Evolutionary conservation across 2,888 invertebrate genomes (phyloP).

Genomic region (Leptinotarsa haldemani): DNA sequence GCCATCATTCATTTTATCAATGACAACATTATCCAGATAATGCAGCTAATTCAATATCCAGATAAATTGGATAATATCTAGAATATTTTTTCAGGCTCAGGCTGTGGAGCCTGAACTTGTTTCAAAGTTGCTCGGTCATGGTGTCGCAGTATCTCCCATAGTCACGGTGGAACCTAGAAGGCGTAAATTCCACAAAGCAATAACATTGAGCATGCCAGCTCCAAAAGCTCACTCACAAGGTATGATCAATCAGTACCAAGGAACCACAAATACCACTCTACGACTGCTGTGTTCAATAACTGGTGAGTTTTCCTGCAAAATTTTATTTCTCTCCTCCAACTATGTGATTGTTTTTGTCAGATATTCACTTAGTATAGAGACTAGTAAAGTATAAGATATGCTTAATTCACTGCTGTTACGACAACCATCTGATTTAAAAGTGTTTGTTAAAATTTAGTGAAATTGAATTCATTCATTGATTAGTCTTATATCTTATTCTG

Average conservation of each 20-base stretch:
- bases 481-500: too few species aligned
- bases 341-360: neutral
- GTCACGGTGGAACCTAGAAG: conserved; percentile 98
- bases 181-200: conserved; percentile 98
- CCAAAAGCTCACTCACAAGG: conserved; percentile 72
- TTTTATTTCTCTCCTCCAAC: neutral
- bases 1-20: too few species aligned
- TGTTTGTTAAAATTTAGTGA: neutral
- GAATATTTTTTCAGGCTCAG: conserved; percentile 78
- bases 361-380: conserved; percentile 17
- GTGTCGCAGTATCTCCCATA: conserved; percentile 97
- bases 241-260: conserved; percentile 88
- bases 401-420: neutral
- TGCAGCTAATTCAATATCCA: too few species aligned
- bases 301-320: conserved; percentile 68
- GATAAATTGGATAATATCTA: too few species aligned
- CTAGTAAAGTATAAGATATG: conserved; percentile 5
- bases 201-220: conserved; percentile 95
- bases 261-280: conserved; percentile 81
- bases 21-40: too few species aligned
- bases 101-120: conserved; percentile 87
- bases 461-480: too few species aligned
- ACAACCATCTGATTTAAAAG: conserved; percentile 26
- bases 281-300: conserved; percentile 95
- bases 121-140: conserved; percentile 91